Evolutionary conservation across 2,797 vertebrate species (phyloP).

Genomic region (Muraenolepis orangiensis): DNA sequence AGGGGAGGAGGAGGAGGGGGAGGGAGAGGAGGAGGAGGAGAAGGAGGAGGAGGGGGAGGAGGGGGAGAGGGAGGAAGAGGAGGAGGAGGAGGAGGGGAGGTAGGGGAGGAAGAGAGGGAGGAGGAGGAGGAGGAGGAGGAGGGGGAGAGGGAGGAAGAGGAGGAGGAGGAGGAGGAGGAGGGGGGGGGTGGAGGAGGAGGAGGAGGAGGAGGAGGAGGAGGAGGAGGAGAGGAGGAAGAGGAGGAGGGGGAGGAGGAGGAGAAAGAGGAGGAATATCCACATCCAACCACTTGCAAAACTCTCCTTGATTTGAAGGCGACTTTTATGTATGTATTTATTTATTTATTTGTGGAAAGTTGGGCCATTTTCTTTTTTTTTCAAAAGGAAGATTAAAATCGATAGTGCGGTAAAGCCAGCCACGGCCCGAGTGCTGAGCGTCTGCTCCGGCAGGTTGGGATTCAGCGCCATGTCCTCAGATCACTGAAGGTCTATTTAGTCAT

Average conservation of each 20-base stretch:
- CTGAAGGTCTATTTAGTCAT: conserved; percentile 72
- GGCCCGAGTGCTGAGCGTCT: conserved; percentile 59
- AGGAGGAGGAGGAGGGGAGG: neutral
- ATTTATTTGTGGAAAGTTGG: conserved; percentile 42
- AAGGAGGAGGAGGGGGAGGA: neutral
- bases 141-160: neutral
- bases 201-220: conserved; percentile 1
- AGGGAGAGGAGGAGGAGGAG: neutral
- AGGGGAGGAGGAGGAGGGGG: conserved; percentile 1
- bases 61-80: neutral
- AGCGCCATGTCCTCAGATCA: conserved; percentile 66
- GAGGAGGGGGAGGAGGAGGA: too few relatives aligned
- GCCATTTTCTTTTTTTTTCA: conserved; percentile 39
- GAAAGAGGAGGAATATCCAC: neutral
- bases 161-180: neutral
- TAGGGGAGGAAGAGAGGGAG: too few relatives aligned
- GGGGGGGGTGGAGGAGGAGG: too few relatives aligned
- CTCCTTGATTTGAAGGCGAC: neutral
- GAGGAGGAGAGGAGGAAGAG: neutral
- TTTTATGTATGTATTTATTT: conserved; percentile 21
- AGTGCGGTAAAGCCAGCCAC: conserved; percentile 53
- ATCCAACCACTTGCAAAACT: neutral
- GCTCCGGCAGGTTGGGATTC: conserved; percentile 68
- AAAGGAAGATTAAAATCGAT: conserved; percentile 74
- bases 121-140: neutral